A percentile compares a stretch with the other conserved stretches of the same genome.
phyloP scores from a whole-genome alignment of 2,888 invertebrate genomes.

The Phoronis australis region DNA sequence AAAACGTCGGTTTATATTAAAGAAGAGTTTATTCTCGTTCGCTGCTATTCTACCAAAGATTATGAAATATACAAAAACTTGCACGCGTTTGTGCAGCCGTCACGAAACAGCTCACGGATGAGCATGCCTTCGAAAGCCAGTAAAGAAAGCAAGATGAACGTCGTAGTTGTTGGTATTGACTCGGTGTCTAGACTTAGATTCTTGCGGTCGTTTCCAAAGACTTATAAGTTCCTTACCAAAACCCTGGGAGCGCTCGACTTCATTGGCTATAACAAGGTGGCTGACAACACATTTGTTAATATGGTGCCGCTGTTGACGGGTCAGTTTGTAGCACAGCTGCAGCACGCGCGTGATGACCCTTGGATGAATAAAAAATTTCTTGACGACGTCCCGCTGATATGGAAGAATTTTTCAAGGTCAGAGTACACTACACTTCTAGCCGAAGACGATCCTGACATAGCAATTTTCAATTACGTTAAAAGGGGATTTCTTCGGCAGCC shows the following conservation, averaged over 20 bases:
- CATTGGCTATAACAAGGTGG: slow-evolving; percentile 83
- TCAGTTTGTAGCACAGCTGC: slow-evolving; percentile 1
- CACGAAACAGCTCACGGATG: slow-evolving; percentile 8
- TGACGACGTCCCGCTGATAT: too few species aligned
- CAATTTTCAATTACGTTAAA: too few species aligned
- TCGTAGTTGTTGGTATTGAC: slow-evolving; percentile 75
- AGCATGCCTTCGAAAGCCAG: neutral
- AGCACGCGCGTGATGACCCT: too few species aligned
- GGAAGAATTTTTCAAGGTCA: slow-evolving; percentile 68
- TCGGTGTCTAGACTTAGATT: slow-evolving; percentile 78
- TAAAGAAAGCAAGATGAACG: too few species aligned
- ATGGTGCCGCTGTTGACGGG: slow-evolving; percentile 74
- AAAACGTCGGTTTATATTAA: slow-evolving; percentile 6
- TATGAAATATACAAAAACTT: slow-evolving; percentile 40
- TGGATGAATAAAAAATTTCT: neutral
- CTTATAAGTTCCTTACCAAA: slow-evolving; percentile 57
- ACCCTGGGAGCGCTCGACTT: slow-evolving; percentile 68
- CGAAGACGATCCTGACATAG: too few species aligned
- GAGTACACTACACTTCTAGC: too few species aligned
- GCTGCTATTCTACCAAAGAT: too few species aligned
- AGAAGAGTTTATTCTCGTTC: slow-evolving; percentile 17
- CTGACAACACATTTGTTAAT: slow-evolving; percentile 87
- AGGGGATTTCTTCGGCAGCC: too few species aligned
- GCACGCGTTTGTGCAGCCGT: slow-evolving; percentile 34
- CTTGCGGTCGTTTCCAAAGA: slow-evolving; percentile 73